These are phyloP conservation scores for Trididemnum clinides DNA, from an alignment of 23 tunicate species.

Conservation along the genomic window DNA sequence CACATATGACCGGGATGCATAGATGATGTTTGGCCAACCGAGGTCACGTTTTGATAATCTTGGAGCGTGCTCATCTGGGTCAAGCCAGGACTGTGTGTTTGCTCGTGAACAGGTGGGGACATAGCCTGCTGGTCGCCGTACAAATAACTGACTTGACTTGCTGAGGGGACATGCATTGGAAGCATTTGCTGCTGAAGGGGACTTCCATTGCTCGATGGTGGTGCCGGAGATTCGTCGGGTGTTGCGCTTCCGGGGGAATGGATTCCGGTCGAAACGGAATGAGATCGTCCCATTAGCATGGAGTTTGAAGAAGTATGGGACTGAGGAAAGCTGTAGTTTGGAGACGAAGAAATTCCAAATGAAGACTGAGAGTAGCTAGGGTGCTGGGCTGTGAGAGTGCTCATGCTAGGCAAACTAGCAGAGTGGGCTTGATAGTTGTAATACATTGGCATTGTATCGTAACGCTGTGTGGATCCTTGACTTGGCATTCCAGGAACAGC, in stretches of 20 bases:
- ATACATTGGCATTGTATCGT: constrained; percentile 71
- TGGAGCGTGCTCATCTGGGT: constrained; percentile 33
- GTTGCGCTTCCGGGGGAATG: constrained; percentile 75
- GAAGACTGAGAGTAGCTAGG: constrained; percentile 39
- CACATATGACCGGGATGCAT: constrained; percentile 44
- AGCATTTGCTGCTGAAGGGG: constrained; percentile 52
- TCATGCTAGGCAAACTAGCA: constrained; percentile 73
- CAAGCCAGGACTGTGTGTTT: constrained; percentile 45
- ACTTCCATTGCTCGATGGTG: constrained; percentile 50
- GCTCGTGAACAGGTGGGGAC: constrained; percentile 28
- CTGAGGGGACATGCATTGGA: constrained; percentile 40
- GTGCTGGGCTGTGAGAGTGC: constrained; percentile 55
- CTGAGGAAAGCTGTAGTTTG: constrained; percentile 41
- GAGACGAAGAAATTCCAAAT: neutral
- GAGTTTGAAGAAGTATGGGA: constrained; percentile 45
- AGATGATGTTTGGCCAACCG: constrained; percentile 44
- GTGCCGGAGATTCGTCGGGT: constrained; percentile 59
- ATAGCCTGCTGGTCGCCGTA: constrained; percentile 27
- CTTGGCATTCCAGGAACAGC: constrained; percentile 33
- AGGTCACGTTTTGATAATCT: constrained; percentile 32
- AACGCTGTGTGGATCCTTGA: constrained; percentile 48
- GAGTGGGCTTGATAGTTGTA: constrained; percentile 45
- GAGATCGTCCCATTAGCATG: constrained; percentile 47
- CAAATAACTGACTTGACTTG: constrained; percentile 34
- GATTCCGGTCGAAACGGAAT: constrained; percentile 46